Evolutionary conservation across 2,888 invertebrate genomes (phyloP).

Genomic region (Drosophila infuscata): DNA sequence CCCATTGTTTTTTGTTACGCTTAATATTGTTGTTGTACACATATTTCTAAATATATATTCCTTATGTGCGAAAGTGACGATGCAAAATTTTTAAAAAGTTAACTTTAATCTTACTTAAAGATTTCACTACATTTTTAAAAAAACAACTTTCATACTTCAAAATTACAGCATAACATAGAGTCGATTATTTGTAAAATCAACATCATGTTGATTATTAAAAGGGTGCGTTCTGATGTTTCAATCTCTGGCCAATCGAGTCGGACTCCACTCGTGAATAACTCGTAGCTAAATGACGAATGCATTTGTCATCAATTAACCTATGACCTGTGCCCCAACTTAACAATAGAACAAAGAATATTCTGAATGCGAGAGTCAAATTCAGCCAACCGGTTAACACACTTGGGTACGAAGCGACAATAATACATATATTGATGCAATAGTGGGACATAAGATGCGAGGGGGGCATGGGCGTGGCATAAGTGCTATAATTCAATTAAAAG

Average conservation of each 20-base stretch:
- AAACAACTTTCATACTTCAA: neutral
- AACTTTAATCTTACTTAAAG: neutral
- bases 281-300: conserved; percentile 34
- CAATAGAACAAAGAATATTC: conserved; percentile 55
- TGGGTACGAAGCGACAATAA: conserved; percentile 28
- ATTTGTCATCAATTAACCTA: conserved; percentile 76
- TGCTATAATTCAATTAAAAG: conserved; percentile 69
- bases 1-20: conserved; percentile 3
- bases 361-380: conserved; percentile 46
- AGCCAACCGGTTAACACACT: conserved; percentile 32
- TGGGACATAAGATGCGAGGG: neutral
- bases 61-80: neutral
- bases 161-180: neutral
- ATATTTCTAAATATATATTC: neutral
- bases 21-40: neutral
- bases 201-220: conserved; percentile 17
- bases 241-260: conserved; percentile 42
- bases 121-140: neutral
- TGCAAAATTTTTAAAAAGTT: too few species aligned
- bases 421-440: conserved; percentile 5
- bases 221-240: conserved; percentile 58
- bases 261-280: conserved; percentile 25
- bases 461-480: conserved; percentile 41
- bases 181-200: neutral
- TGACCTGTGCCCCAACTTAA: conserved; percentile 53